These are phyloP conservation scores for Cyprinodon tularosa DNA, from an alignment of 2,113 vertebrate species.

Conservation along the genomic window DNA sequence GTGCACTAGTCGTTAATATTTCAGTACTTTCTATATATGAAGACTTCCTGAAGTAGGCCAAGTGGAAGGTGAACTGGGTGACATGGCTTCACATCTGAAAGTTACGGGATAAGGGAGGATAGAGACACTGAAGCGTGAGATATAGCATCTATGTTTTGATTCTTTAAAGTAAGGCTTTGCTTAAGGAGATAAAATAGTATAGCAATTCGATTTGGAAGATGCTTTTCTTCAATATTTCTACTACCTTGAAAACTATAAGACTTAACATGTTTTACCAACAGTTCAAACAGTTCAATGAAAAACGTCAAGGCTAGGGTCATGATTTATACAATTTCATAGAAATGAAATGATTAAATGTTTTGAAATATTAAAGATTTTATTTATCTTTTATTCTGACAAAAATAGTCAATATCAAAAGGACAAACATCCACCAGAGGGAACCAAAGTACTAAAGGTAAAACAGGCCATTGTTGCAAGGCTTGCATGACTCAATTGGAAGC, in stretches of 20 bases:
- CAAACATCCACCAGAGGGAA: slow-evolving; percentile 36
- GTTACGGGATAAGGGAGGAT: background rate
- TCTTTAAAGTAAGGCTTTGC: background rate
- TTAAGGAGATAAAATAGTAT: background rate
- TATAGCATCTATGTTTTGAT: background rate
- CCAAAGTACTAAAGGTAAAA: no score
- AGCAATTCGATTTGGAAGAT: background rate
- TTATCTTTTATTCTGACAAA: background rate
- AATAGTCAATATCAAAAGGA: slow-evolving; percentile 30
- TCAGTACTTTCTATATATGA: slow-evolving; percentile 44
- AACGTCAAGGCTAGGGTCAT: background rate
- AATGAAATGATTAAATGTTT: background rate
- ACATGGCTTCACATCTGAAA: slow-evolving; percentile 1
- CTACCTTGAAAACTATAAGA: background rate
- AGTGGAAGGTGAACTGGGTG: slow-evolving; percentile 17
- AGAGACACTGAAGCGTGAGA: background rate
- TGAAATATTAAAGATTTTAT: background rate
- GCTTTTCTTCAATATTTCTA: background rate
- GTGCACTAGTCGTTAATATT: slow-evolving; percentile 50
- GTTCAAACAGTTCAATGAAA: background rate
- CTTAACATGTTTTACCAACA: background rate
- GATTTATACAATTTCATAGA: background rate
- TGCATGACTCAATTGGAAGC: background rate
- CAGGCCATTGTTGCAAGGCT: background rate
- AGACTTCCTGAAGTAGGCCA: slow-evolving; percentile 22